These are phyloP conservation scores for Sphenopsis melanotis DNA, from an alignment of 2,797 vertebrate genomes.

Conservation along the genomic window DNA sequence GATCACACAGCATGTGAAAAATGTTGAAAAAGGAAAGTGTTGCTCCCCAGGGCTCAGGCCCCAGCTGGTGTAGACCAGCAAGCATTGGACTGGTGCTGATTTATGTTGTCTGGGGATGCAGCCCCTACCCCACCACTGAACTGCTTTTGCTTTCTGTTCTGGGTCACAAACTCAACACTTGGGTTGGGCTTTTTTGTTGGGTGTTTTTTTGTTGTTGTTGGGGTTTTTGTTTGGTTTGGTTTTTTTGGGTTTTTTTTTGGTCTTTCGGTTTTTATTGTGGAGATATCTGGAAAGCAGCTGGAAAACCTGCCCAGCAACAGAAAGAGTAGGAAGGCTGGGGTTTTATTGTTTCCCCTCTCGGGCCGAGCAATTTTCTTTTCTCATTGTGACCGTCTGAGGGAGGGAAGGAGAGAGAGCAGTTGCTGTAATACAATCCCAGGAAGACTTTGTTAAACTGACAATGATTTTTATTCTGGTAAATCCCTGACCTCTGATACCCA, in stretches of 20 bases:
- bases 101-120: not conserved
- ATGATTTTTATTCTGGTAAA: slow-evolving; percentile 34
- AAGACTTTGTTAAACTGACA: slow-evolving; percentile 31
- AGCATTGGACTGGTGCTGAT: not conserved
- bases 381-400: not conserved
- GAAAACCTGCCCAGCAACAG: not conserved
- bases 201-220: not conserved
- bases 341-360: not conserved
- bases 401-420: not conserved
- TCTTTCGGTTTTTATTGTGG: too few relatives aligned
- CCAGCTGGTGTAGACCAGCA: not conserved
- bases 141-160: not conserved
- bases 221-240: not conserved
- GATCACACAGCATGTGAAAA: not conserved
- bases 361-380: not conserved
- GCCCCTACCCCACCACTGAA: not conserved
- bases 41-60: not conserved
- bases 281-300: not conserved
- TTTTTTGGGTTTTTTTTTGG: too few relatives aligned
- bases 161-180: not conserved
- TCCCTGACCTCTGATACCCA: slow-evolving; percentile 5
- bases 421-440: slow-evolving; percentile 5
- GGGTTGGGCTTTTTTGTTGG: not conserved
- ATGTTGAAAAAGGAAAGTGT: not conserved
- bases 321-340: not conserved